Conservation (phyloP, 2,888 invertebrate genomes). For the Euphydryas editha region DNA sequence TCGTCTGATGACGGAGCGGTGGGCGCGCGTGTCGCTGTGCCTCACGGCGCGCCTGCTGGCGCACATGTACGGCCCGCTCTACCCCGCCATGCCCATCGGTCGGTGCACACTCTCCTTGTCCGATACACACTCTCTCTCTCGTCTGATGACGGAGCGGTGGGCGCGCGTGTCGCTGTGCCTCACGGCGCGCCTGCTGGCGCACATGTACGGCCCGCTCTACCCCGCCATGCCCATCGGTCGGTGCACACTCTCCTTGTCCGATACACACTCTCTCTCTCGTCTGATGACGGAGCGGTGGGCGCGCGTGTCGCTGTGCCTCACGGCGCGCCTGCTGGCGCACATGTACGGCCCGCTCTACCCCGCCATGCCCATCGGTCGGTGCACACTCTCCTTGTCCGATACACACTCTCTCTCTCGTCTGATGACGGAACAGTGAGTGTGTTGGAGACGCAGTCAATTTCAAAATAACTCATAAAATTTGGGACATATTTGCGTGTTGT, state of each 20-base stretch:
- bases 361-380: slow-evolving; percentile 86
- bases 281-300: too few relatives aligned
- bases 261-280: not conserved
- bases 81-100: slow-evolving; percentile 90
- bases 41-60: slow-evolving; percentile 92
- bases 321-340: slow-evolving; percentile 91
- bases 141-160: too few relatives aligned
- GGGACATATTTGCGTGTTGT: too few relatives aligned
- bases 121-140: not conserved
- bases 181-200: slow-evolving; percentile 91
- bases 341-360: slow-evolving; percentile 95
- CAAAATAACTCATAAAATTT: too few relatives aligned
- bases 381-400: not conserved
- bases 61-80: slow-evolving; percentile 94
- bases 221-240: slow-evolving; percentile 89
- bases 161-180: slow-evolving; percentile 85
- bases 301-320: slow-evolving; percentile 86
- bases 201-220: slow-evolving; percentile 95
- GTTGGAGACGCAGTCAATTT: too few relatives aligned
- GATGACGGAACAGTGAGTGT: too few relatives aligned
- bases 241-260: slow-evolving; percentile 1
- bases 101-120: slow-evolving; percentile 8
- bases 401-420: not conserved
- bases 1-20: too few relatives aligned
- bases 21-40: slow-evolving; percentile 81